Conservation (phyloP, 92 coral and sea anemone species). For the Epizoanthus illoricatus region DNA sequence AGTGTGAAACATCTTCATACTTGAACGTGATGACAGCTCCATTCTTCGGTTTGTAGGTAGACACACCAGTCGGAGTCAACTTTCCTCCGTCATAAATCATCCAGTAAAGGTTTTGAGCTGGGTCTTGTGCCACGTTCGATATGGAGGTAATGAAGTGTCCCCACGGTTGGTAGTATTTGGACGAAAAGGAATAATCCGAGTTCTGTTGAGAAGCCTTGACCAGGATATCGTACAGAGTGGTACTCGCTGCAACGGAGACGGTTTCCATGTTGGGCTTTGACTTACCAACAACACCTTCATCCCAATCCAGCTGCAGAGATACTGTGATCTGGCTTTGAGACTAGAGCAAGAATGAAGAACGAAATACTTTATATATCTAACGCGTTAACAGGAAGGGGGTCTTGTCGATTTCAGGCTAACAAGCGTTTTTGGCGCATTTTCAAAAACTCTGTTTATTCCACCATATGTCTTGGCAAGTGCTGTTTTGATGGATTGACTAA, state of each 20-base stretch:
- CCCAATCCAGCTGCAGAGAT: conserved; percentile 12
- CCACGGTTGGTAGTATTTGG: background rate
- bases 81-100: conserved; percentile 22
- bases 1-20: background rate
- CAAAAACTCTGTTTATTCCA: too few relatives aligned
- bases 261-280: conserved; percentile 3
- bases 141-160: conserved; percentile 26
- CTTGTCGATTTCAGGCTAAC: too few relatives aligned
- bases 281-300: conserved; percentile 3
- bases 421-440: too few relatives aligned
- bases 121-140: background rate
- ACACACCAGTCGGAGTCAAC: conserved; percentile 20
- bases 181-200: background rate
- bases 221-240: conserved; percentile 24
- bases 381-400: background rate
- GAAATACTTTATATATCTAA: background rate
- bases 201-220: conserved; percentile 4
- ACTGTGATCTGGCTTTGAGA: conserved; percentile 11
- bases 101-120: background rate
- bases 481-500: too few relatives aligned
- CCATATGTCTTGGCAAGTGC: too few relatives aligned
- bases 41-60: background rate
- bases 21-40: background rate
- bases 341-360: background rate
- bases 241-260: background rate